Evolutionary conservation across 2,888 invertebrate species (phyloP), one percentile per base, ranked within the genome.

Genomic region (Hymenopus coronatus): DNA sequence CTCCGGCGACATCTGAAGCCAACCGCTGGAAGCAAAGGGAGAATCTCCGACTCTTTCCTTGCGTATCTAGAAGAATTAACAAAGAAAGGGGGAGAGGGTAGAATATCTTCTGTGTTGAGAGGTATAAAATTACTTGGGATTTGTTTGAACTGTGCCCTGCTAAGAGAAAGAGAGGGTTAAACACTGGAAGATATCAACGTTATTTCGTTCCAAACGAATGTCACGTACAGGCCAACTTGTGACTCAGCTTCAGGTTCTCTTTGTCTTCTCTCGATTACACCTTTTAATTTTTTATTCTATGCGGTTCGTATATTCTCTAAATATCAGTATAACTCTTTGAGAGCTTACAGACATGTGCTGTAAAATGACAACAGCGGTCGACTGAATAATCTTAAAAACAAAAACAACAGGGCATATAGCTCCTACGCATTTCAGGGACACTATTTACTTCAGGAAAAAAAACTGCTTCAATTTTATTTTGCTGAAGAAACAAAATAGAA

Each of bases 1-100:
- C 83, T 88, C 88, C 25, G 70, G 46, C 28, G 88, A 84, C 88
- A 83, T 88, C 88, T 88, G 88, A 88, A 85, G 85, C 54, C 85
- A 54, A 85, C 85, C 85, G 85, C 30, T 85, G 46, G 85, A 28
- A 84, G 28, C 12, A 27, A 40, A 14, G 84, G 33, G 85, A 28
- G 54, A 20, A 70, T 70, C 54, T 70, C 54, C 20, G 54, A 46
- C 85, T 30, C 30, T 40, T 88, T 40, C 84, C 83, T 54, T 83
- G 46, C 54, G 27, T 40, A 28, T 88, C 84, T 6, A 25, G 46
- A 54, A 83, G 83, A 54, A 88, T 82, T 83, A 88, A 83, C 40
- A 83, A 88, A 82, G 88, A 46, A 7, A 8, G 82, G 20, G 40
- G n/a, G 28, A 8, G 28, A 28, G 28, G 83, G 83, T n/a, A 83